phyloP scores from a whole-genome alignment of 2,113 vertebrate species.

The Burhinus bistriatus region DNA sequence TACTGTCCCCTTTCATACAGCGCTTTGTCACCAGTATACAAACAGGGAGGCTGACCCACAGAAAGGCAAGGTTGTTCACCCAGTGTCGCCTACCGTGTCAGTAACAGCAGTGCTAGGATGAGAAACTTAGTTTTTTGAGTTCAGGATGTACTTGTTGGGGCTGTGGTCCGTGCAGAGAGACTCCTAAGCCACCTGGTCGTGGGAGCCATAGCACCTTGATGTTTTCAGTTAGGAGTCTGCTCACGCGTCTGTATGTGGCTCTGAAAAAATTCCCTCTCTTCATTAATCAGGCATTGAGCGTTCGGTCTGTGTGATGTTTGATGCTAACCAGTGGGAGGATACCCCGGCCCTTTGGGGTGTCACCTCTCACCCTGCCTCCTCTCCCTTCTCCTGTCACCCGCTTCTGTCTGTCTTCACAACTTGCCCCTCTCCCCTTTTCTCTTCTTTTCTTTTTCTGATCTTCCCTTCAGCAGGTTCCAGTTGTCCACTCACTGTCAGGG shows the following conservation, averaged over 20 bases:
- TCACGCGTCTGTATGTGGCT: rapidly evolving
- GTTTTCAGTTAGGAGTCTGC: background rate
- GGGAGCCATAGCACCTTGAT: background rate
- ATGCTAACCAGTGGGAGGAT: background rate
- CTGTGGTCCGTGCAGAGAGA: background rate
- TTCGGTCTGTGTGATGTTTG: background rate
- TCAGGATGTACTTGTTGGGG: background rate
- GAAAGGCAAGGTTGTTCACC: background rate
- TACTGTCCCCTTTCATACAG: background rate
- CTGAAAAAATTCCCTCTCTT: background rate
- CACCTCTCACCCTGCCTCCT: background rate
- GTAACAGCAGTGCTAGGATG: background rate
- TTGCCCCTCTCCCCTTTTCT: background rate
- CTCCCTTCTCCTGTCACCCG: background rate
- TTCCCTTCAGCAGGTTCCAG: background rate
- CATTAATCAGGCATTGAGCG: background rate
- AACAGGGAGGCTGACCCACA: rapidly evolving
- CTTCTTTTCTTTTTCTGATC: background rate
- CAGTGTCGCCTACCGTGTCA: background rate
- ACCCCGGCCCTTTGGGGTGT: rapidly evolving
- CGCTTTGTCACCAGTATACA: background rate
- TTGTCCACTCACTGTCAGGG: background rate
- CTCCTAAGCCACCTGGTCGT: rapidly evolving
- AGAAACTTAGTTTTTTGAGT: background rate
- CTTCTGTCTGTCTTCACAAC: background rate